These are phyloP conservation scores for Achatina immaculata DNA, from an alignment of 1,140 invertebrate genomes.

Conservation along the genomic window DNA sequence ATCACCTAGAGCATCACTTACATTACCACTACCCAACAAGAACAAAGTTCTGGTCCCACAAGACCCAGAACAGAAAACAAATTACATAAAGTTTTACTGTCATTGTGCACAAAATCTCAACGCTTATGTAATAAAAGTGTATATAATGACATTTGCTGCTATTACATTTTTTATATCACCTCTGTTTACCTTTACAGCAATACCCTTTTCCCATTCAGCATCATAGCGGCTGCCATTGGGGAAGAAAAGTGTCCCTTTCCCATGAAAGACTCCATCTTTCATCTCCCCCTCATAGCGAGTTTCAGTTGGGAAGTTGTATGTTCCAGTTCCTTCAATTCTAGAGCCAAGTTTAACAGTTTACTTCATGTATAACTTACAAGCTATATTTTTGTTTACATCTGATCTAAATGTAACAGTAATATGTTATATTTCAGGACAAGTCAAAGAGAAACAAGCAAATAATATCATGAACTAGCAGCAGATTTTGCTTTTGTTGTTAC, in stretches of 20 bases:
- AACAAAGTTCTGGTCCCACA: no score
- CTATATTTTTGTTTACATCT: background rate
- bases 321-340: slow-evolving; percentile 71
- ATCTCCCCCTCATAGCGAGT: slow-evolving; percentile 71
- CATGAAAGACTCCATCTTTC: slow-evolving; percentile 73
- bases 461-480: background rate
- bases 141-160: no score
- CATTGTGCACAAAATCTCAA: no score
- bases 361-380: background rate
- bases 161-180: no score
- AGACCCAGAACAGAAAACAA: no score
- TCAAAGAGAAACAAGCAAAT: background rate
- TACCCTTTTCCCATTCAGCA: slow-evolving; percentile 71
- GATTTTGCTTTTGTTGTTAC: background rate
- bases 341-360: slow-evolving; percentile 26
- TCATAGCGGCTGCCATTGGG: slow-evolving; percentile 72
- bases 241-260: slow-evolving; percentile 71
- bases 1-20: no score
- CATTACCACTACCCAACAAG: no score
- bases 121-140: no score
- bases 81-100: no score
- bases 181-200: slow-evolving; percentile 67
- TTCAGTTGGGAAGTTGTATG: slow-evolving; percentile 70
- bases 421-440: background rate
- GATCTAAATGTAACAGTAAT: background rate